Conservation (phyloP, 1,140 invertebrate species). For the Saccostrea echinata region DNA sequence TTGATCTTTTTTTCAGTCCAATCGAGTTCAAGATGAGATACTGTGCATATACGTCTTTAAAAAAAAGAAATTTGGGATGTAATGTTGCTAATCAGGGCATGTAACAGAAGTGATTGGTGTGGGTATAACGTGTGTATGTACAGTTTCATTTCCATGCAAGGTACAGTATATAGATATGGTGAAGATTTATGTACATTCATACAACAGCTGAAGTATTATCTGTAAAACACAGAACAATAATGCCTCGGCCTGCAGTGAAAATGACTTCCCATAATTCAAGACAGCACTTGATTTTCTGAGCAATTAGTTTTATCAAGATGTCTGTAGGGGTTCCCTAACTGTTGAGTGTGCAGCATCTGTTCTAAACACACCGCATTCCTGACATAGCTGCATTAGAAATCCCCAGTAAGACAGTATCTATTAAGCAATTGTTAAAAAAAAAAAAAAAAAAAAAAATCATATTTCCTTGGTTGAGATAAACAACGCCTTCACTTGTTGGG, state of each 20-base stretch:
- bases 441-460: not conserved
- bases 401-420: not conserved
- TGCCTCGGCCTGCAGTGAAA: constrained; percentile 1
- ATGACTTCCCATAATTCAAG: constrained; percentile 37
- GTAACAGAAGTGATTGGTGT: too few relatives aligned
- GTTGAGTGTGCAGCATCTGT: constrained; percentile 23
- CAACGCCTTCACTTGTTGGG: not conserved
- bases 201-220: not conserved
- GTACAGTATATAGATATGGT: not conserved
- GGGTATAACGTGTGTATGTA: too few relatives aligned
- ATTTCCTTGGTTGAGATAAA: not conserved
- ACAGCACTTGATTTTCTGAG: constrained; percentile 36
- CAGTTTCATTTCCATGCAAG: not conserved
- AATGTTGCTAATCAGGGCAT: not conserved
- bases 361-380: constrained; percentile 20
- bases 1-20: too few relatives aligned
- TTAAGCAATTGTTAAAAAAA: constrained; percentile 16
- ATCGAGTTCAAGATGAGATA: too few relatives aligned
- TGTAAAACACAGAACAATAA: not conserved
- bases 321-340: constrained; percentile 10
- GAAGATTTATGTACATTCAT: not conserved
- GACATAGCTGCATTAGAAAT: constrained; percentile 2
- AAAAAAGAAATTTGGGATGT: not conserved
- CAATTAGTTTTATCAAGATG: constrained; percentile 37
- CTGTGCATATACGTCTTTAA: too few relatives aligned